phyloP scores from a whole-genome alignment of 2,797 vertebrate species.

The Gallinago nigripennis region DNA sequence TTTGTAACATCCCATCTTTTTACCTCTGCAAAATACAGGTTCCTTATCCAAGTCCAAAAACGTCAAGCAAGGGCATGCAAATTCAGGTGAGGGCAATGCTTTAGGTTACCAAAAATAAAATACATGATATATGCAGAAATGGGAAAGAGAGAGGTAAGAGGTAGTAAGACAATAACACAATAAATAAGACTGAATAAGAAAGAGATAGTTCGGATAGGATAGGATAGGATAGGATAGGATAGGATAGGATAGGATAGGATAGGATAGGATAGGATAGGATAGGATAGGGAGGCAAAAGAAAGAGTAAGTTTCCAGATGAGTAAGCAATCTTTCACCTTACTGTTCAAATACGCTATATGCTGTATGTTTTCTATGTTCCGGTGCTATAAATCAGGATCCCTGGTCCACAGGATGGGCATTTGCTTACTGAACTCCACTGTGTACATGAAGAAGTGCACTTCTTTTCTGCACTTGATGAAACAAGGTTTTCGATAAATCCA shows the following conservation, averaged over 20 bases:
- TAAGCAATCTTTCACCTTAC: not conserved
- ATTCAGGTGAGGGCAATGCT: not conserved
- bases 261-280: not conserved
- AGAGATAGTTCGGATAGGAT: not conserved
- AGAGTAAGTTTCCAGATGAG: not conserved
- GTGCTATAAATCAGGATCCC: not conserved
- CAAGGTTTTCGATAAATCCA: not conserved
- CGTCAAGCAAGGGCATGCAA: not conserved
- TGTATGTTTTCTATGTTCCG: not conserved
- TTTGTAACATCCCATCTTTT: not conserved
- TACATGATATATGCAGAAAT: not conserved
- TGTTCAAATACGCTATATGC: not conserved
- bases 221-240: not conserved
- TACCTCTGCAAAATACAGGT: not conserved
- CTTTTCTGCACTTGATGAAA: not conserved
- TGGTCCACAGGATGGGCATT: not conserved
- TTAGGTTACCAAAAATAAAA: not conserved
- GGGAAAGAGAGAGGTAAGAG: not conserved
- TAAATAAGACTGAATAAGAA: not conserved
- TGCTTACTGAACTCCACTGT: not conserved
- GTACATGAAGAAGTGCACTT: not conserved
- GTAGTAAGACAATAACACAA: not conserved
- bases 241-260: no score
- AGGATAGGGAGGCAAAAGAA: not conserved
- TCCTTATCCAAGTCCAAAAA: not conserved